A percentile compares a stretch with the other conserved stretches of the same genome.
These are phyloP conservation scores for Gastrophryne carolinensis DNA, from an alignment of 2,797 vertebrate species.

Conservation along the genomic window DNA sequence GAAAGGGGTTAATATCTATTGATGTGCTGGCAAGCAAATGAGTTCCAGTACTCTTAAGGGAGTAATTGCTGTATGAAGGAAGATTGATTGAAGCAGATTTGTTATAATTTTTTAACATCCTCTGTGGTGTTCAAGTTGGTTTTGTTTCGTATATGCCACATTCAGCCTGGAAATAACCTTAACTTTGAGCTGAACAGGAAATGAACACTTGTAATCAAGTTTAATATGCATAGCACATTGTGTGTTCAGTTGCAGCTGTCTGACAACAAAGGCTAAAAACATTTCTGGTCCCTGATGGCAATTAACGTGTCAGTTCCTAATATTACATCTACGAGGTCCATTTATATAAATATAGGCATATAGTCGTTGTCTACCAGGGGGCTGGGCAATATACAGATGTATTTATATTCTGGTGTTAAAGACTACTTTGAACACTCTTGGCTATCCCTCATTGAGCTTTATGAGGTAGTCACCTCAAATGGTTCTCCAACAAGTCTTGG, in stretches of 20 bases:
- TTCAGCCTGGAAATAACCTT: neutral
- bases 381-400: too few relatives aligned
- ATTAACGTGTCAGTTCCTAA: too few relatives aligned
- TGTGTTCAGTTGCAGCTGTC: neutral
- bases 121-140: neutral
- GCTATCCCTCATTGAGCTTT: too few relatives aligned
- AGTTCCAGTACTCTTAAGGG: constrained; percentile 7
- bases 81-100: constrained; percentile 6
- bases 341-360: too few relatives aligned
- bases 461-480: too few relatives aligned
- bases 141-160: neutral
- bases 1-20: neutral
- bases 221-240: constrained; percentile 21
- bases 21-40: constrained; percentile 12
- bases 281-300: too few relatives aligned
- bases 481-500: too few relatives aligned
- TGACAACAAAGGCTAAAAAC: neutral
- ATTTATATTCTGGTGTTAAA: too few relatives aligned
- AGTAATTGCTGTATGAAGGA: neutral
- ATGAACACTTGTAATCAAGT: neutral
- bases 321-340: too few relatives aligned
- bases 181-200: constrained; percentile 5
- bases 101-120: neutral
- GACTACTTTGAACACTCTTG: too few relatives aligned
- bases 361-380: too few relatives aligned